Base-by-base conservation (phyloP, 2,888 invertebrate species). In the Callosobruchus maculatus region DNA sequence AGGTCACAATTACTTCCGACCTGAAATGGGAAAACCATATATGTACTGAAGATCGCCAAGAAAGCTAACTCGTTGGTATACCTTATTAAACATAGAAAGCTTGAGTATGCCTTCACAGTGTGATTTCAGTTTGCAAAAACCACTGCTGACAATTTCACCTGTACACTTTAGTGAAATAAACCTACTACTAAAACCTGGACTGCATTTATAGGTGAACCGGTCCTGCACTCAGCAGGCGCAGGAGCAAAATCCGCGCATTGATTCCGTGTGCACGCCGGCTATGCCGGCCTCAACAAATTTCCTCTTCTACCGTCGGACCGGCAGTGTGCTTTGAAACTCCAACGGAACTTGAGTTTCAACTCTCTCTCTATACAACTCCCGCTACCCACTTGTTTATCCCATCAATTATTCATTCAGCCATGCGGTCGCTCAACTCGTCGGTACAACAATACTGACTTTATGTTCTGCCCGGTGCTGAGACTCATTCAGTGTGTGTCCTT, bases 211-310 rank as follows among this genome's bases (percentile, higher is more conserved):
- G 78, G 81, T 70, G 74, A 77, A 5, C 49, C 49, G 49, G 49
- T 49, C 49, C 49, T 49, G 49, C 49, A 49, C 18, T 18, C 49
- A 49, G 49, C 49, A 13, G 81, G 85, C 84, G 83, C 83, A 83
- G 83, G 82, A 83, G 69, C 76, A 71, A 72, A 77, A 74, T 80
- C 79, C 81, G 84, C 85, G 84, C 84, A 85, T 85, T 84, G 85
- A 85, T 85, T 85, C 82, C 74, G 77, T 77, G 80, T 81, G 79
- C 68, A 49, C 49, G 49, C 49, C 49, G 49, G 49, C 49, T 13
- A 49, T 49, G 49, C 49, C 49, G 49, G 49, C 49, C 49, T 49
- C 49, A 49, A 49, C 49, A 49, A 49, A 49, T 49, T 49, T 49
- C 49, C 49, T 49, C 49, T 49, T 49, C 49, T 7, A 18, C 49